Conservation (phyloP, 2,888 invertebrate species). For the Nomada flava region DNA sequence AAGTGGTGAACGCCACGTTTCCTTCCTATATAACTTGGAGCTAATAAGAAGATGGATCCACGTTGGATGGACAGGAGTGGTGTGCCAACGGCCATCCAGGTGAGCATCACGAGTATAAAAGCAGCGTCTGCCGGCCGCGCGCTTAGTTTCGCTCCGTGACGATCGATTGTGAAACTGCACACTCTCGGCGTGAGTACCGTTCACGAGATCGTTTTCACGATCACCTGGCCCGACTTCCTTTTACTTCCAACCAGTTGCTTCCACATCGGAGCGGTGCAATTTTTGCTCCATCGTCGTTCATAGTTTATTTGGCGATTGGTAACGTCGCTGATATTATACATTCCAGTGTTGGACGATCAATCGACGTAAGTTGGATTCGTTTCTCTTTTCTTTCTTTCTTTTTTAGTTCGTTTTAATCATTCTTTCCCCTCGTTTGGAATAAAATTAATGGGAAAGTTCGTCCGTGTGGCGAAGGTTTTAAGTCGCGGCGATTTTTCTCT, state of each 20-base stretch:
- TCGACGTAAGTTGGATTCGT: conserved; percentile 14
- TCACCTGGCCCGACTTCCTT: conserved; percentile 9
- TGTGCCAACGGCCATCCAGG: conserved; percentile 43
- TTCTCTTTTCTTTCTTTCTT: neutral
- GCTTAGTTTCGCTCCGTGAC: conserved; percentile 77
- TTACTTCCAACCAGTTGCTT: conserved; percentile 22
- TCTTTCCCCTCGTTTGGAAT: neutral
- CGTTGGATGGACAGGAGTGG: conserved; percentile 63
- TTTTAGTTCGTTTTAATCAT: neutral
- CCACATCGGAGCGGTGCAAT: neutral
- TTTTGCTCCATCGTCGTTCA: neutral
- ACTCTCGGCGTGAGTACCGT: conserved; percentile 72
- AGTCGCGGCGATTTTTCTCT: neutral
- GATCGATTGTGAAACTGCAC: conserved; percentile 69
- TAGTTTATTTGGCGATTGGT: neutral
- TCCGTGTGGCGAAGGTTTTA: neutral
- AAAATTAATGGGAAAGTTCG: conserved; percentile 13
- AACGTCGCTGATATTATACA: neutral
- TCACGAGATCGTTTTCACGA: conserved; percentile 27
- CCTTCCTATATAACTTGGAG: conserved; percentile 33
- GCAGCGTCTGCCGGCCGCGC: conserved; percentile 76
- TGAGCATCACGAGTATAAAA: conserved; percentile 78
- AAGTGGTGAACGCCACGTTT: conserved; percentile 22
- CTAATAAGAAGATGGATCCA: conserved; percentile 51
- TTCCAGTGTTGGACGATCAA: neutral